Evolutionary conservation across 2,113 vertebrate species (phyloP).

Genomic region (Psettodes erumei): DNA sequence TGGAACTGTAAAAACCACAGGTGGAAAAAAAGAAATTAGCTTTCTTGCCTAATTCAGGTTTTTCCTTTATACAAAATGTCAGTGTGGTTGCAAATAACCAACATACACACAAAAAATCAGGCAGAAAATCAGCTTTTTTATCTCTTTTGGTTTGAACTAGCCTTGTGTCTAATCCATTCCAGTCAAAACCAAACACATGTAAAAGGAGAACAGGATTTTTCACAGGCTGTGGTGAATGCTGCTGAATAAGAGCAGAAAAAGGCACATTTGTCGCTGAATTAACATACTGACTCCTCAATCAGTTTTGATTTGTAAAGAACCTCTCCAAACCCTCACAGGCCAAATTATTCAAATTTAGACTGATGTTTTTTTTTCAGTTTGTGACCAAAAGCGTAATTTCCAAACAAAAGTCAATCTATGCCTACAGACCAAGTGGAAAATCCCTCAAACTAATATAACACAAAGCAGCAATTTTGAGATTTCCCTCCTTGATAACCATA

Average conservation of each 20-base stretch:
- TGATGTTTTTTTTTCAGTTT: constrained; percentile 67
- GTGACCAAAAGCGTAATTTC: constrained; percentile 64
- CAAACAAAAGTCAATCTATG: constrained; percentile 69
- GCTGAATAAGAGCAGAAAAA: constrained; percentile 68
- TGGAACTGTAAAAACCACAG: background rate
- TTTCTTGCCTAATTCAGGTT: background rate
- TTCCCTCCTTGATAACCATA: constrained; percentile 73
- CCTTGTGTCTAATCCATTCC: constrained; percentile 75
- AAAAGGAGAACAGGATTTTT: constrained; percentile 74
- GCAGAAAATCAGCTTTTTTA: constrained; percentile 66
- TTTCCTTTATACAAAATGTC: background rate
- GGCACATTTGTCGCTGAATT: constrained; percentile 71
- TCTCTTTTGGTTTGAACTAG: constrained; percentile 41
- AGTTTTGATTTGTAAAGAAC: constrained; percentile 70
- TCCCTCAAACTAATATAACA: constrained; percentile 74
- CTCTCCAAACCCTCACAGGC: constrained; percentile 64
- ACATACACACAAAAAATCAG: constrained; percentile 34
- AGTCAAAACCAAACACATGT: constrained; percentile 66
- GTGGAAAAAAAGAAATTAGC: background rate
- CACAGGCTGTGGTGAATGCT: constrained; percentile 69
- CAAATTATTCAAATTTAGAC: constrained; percentile 77
- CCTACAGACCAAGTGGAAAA: constrained; percentile 75
- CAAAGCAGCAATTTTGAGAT: constrained; percentile 74
- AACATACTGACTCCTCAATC: constrained; percentile 68
- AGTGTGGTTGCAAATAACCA: constrained; percentile 13